Evolutionary conservation across 1,140 invertebrate species (phyloP).

Genomic region (Dinoponera quadriceps): DNA sequence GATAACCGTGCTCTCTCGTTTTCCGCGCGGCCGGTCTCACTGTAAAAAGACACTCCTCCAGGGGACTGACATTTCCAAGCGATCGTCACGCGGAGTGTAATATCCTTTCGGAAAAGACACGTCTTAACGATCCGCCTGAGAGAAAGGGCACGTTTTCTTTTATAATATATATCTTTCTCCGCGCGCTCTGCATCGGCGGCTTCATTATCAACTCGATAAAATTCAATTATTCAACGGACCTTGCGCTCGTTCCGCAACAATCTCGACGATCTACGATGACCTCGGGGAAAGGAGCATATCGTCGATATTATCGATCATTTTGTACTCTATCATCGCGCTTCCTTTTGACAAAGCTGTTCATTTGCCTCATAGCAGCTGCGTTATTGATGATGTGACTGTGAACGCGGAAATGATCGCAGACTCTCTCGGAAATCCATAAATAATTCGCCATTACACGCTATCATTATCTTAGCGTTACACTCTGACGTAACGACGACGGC

Average conservation of each 20-base stretch:
- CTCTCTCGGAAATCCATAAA: not conserved
- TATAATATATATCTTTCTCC: slow-evolving; percentile 13
- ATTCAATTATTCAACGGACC: slow-evolving; percentile 65
- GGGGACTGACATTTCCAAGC: slow-evolving; percentile 64
- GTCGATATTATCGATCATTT: slow-evolving; percentile 56
- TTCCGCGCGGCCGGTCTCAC: not conserved
- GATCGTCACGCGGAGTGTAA: slow-evolving; percentile 30
- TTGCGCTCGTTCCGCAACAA: slow-evolving; percentile 4
- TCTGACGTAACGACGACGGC: not conserved
- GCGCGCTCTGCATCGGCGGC: no score
- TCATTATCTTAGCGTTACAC: not conserved
- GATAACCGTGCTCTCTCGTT: not conserved
- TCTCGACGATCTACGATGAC: slow-evolving; percentile 35
- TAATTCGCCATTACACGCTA: not conserved
- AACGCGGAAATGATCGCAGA: not conserved
- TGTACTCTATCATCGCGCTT: slow-evolving; percentile 39
- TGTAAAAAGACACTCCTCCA: slow-evolving; percentile 4
- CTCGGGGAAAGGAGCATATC: slow-evolving; percentile 16
- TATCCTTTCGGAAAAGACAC: slow-evolving; percentile 36
- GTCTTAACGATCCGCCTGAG: not conserved
- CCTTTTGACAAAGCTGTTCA: not conserved
- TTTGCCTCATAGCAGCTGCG: not conserved
- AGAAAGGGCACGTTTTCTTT: slow-evolving; percentile 31
- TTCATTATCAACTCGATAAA: slow-evolving; percentile 63
- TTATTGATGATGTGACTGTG: slow-evolving; percentile 13